phyloP scores from a whole-genome alignment of 2,113 vertebrate genomes.

The Poeciliopsis retropinna region DNA sequence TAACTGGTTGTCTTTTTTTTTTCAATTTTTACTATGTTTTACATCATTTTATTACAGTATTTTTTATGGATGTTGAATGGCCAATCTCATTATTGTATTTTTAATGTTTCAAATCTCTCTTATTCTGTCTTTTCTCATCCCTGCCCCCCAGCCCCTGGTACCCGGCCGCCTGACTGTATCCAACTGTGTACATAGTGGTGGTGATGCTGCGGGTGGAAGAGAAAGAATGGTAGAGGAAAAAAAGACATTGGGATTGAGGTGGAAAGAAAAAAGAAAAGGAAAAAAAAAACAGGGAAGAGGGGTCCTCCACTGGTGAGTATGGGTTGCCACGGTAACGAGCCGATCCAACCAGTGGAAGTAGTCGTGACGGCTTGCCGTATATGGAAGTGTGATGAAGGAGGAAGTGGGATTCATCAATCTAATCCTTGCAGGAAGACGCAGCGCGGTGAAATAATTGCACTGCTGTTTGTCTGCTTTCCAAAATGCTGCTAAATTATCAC shows the following conservation, averaged over 20 bases:
- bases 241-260: constrained; percentile 36
- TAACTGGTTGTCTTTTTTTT: neutral
- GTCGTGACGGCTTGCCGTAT: constrained; percentile 58
- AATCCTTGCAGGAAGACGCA: constrained; percentile 58
- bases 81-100: constrained; percentile 31
- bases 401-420: constrained; percentile 69
- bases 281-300: neutral
- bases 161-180: constrained; percentile 39
- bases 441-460: constrained; percentile 53
- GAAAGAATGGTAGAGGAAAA: constrained; percentile 46
- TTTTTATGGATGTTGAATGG: constrained; percentile 1
- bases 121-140: constrained; percentile 29
- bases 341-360: constrained; percentile 63
- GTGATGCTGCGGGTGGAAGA: constrained; percentile 50
- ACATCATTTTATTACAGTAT: neutral
- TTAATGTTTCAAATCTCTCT: neutral
- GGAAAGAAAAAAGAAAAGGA: constrained; percentile 28
- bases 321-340: constrained; percentile 73
- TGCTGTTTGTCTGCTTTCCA: constrained; percentile 30
- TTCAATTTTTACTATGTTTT: neutral
- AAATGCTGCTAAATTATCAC: constrained; percentile 28
- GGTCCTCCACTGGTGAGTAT: constrained; percentile 51
- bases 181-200: constrained; percentile 20
- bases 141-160: constrained; percentile 52
- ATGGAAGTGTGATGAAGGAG: constrained; percentile 60